These are phyloP conservation scores for Axis porcinus DNA, from an alignment of 2,113 vertebrate species.

Conservation along the genomic window DNA sequence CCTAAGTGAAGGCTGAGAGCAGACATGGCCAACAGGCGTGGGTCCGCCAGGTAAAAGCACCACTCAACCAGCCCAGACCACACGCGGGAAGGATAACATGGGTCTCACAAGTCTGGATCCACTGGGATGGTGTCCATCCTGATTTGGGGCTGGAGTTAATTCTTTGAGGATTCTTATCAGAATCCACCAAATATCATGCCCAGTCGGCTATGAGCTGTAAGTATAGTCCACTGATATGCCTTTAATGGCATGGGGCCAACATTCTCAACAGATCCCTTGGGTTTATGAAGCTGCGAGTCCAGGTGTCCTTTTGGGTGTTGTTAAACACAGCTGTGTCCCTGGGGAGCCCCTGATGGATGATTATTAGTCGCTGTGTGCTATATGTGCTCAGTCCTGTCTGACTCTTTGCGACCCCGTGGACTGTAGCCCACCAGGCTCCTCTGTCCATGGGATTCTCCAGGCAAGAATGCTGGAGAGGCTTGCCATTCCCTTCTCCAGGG, in stretches of 20 bases:
- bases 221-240: accelerated
- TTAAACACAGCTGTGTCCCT: accelerated
- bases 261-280: background rate
- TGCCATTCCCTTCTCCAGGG: background rate
- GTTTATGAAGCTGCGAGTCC: background rate
- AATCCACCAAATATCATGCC: background rate
- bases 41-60: accelerated
- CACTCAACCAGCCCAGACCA: accelerated
- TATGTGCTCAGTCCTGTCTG: background rate
- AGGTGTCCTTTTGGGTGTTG: background rate
- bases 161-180: background rate
- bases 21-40: accelerated
- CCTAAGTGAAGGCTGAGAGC: background rate
- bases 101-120: background rate
- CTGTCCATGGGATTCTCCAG: background rate
- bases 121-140: background rate
- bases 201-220: background rate
- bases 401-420: background rate
- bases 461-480: background rate
- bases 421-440: background rate
- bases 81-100: accelerated
- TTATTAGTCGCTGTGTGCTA: accelerated
- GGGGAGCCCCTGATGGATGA: too few species aligned
- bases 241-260: accelerated
- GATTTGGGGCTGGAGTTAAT: background rate